Percentiles rank a stretch among this genome's conserved stretches.
Evolutionary conservation across 1,140 invertebrate species (phyloP).

Genomic region (Cyrtorhinus lividipennis): DNA sequence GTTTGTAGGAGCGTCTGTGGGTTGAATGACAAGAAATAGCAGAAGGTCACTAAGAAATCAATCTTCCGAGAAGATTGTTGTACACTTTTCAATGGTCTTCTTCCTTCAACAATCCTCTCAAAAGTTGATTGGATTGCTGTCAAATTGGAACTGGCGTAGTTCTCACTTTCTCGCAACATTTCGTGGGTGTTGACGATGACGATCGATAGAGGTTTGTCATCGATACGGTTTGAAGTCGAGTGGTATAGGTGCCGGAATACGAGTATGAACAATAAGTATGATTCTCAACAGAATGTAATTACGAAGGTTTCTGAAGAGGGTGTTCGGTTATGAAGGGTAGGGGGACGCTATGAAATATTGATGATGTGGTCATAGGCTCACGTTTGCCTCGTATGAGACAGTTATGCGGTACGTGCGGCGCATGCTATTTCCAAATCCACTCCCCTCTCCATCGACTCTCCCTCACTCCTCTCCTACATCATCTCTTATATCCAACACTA

Average conservation of each 20-base stretch:
- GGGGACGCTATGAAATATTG: slow-evolving; percentile 2
- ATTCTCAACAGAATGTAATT: neutral
- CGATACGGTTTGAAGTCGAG: neutral
- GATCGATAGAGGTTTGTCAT: neutral
- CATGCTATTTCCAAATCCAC: neutral
- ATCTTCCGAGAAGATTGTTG: no score
- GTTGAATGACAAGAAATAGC: no score
- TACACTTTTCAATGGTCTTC: no score
- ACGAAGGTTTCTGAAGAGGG: neutral
- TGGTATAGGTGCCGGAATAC: no score
- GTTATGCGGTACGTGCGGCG: slow-evolving; percentile 3
- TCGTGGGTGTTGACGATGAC: neutral
- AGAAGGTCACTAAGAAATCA: no score
- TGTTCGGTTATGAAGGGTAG: neutral
- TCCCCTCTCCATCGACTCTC: neutral
- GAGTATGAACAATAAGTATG: no score
- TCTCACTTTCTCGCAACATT: neutral
- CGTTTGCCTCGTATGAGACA: slow-evolving; percentile 3
- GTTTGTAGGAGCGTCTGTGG: no score
- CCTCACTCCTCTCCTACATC: neutral
- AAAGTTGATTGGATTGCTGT: neutral
- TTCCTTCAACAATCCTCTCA: neutral
- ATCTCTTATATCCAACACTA: no score
- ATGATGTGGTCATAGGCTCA: slow-evolving; percentile 8
- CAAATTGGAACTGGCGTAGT: neutral